Conservation (phyloP, 1,140 invertebrate genomes). For the Hyles euphorbiae region DNA sequence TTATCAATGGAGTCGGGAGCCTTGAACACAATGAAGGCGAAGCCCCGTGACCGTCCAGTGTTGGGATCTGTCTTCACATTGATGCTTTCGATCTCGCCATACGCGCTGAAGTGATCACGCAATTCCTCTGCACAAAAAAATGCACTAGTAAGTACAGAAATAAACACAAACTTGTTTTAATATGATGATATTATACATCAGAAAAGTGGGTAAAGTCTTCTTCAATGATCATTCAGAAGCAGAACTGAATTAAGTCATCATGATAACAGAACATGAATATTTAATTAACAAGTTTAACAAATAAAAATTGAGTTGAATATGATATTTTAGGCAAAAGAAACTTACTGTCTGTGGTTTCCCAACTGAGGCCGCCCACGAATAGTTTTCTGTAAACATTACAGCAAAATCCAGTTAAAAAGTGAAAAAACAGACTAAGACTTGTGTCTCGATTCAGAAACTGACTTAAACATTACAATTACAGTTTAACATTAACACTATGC, state of each 20-base stretch:
- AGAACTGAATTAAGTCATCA: constrained; percentile 75
- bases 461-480: constrained; percentile 66
- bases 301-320: constrained; percentile 10
- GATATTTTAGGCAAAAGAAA: constrained; percentile 33
- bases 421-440: constrained; percentile 27
- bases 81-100: constrained; percentile 94
- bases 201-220: constrained; percentile 68
- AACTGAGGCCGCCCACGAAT: constrained; percentile 97
- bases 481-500: constrained; percentile 74
- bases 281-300: constrained; percentile 7
- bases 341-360: constrained; percentile 98
- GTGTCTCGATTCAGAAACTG: constrained; percentile 61
- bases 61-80: constrained; percentile 95
- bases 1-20: constrained; percentile 92
- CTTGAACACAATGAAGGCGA: constrained; percentile 97
- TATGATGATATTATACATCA: constrained; percentile 26
- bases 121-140: constrained; percentile 88
- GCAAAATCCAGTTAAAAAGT: constrained; percentile 53
- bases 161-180: not conserved
- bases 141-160: constrained; percentile 22
- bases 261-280: constrained; percentile 20
- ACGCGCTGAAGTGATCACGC: constrained; percentile 91
- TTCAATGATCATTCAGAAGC: constrained; percentile 73
- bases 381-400: constrained; percentile 91
- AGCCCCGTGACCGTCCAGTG: constrained; percentile 92